Conservation (phyloP, 2,797 vertebrate genomes). For the Threskiornis aethiopicus region DNA sequence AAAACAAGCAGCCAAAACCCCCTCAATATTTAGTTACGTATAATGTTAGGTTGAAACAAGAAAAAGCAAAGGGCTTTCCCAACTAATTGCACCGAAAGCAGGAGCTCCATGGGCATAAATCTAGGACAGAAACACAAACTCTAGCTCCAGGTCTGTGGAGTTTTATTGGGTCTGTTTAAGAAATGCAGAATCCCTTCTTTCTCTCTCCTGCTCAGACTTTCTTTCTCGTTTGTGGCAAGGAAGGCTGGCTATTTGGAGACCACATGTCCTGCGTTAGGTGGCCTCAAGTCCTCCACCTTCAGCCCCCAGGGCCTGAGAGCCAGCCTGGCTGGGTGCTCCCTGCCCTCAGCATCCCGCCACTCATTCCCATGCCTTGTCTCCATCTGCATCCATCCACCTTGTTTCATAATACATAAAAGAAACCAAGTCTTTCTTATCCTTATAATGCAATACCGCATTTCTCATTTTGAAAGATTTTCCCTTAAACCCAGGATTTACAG, state of each 20-base stretch:
- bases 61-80: neutral
- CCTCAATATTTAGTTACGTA: neutral
- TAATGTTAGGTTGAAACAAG: rapidly evolving
- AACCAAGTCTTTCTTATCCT: neutral
- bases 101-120: rapidly evolving
- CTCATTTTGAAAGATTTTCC: neutral
- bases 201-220: neutral
- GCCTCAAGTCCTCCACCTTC: neutral
- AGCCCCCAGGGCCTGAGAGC: neutral
- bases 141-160: neutral
- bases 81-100: neutral
- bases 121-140: neutral
- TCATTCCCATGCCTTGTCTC: neutral
- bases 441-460: neutral
- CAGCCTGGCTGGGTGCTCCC: neutral
- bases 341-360: neutral
- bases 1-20: neutral
- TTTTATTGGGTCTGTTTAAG: neutral
- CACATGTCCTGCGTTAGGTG: neutral
- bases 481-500: neutral
- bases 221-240: neutral
- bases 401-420: neutral
- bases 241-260: neutral
- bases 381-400: neutral
- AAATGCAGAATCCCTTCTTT: neutral